These are phyloP conservation scores for Euborellia annulipes DNA, from an alignment of 1,140 invertebrate genomes.

Conservation along the genomic window DNA sequence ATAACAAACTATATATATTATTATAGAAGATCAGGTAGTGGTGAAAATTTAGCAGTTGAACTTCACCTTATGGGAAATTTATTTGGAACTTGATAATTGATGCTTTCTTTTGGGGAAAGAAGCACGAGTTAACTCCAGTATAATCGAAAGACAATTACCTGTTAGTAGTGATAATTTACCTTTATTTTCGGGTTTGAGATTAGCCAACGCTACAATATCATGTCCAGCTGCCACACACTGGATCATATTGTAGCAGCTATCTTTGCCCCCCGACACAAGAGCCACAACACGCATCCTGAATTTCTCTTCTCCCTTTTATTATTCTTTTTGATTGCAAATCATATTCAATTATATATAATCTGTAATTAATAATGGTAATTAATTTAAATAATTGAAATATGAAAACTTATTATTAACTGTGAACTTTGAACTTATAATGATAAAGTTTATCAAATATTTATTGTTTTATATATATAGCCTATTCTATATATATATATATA, in stretches of 20 bases:
- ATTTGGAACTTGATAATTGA: constrained; percentile 1
- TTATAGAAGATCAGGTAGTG: background rate
- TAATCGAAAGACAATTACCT: background rate
- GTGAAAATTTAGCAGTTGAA: background rate
- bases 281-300: constrained; percentile 80
- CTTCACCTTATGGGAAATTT: background rate
- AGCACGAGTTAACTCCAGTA: background rate
- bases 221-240: constrained; percentile 92
- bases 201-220: constrained; percentile 89
- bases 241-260: constrained; percentile 98
- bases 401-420: too few species aligned
- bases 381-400: too few species aligned
- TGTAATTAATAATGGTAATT: too few species aligned
- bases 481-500: too few species aligned
- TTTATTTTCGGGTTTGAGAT: constrained; percentile 76
- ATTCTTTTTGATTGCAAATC: too few species aligned
- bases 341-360: too few species aligned
- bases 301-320: too few species aligned
- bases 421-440: too few species aligned
- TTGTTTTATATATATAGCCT: too few species aligned
- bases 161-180: constrained; percentile 32
- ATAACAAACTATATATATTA: too few species aligned
- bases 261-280: constrained; percentile 93
- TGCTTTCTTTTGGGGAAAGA: too few species aligned
- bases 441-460: too few species aligned